Conservation (phyloP, 2,888 invertebrate genomes). For the Metopia argyrocephala region DNA sequence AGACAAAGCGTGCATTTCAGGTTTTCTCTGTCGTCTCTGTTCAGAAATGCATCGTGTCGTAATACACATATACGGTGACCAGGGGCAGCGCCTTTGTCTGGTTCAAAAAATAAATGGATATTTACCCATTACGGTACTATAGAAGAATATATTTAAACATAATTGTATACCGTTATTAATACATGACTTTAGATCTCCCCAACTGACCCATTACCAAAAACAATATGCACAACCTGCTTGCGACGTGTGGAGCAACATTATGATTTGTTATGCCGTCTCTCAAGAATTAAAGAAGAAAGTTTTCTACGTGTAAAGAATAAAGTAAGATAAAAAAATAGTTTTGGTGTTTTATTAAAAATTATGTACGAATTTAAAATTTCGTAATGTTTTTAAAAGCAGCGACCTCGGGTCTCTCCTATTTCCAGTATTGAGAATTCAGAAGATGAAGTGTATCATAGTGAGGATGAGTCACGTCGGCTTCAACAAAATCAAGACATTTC, state of each 20-base stretch:
- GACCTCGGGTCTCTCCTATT: conserved; percentile 52
- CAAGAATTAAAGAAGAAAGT: conserved; percentile 72
- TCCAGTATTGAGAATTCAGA: conserved; percentile 71
- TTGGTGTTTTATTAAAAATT: neutral
- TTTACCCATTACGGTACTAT: conserved; percentile 87
- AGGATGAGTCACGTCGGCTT: conserved; percentile 47
- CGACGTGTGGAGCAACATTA: conserved; percentile 82
- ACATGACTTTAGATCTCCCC: conserved; percentile 80
- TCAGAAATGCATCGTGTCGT: conserved; percentile 91
- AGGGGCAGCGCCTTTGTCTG: conserved; percentile 86
- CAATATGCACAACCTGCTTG: conserved; percentile 82
- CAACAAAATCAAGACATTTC: conserved; percentile 15
- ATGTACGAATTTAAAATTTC: neutral
- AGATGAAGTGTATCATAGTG: conserved; percentile 67
- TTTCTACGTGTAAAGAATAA: conserved; percentile 67
- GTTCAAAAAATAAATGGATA: conserved; percentile 90
- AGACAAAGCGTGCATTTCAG: conserved; percentile 88
- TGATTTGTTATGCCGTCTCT: conserved; percentile 74
- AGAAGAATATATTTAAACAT: neutral
- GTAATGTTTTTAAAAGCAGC: conserved; percentile 19
- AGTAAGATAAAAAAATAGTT: conserved; percentile 28
- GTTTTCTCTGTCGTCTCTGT: conserved; percentile 91
- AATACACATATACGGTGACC: conserved; percentile 89
- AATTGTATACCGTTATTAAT: conserved; percentile 7
- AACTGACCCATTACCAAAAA: conserved; percentile 85